Evolutionary conservation across 2,113 vertebrate species (phyloP), one percentile per base, ranked within the genome.

Genomic region (Peromyscus polionotus): DNA sequence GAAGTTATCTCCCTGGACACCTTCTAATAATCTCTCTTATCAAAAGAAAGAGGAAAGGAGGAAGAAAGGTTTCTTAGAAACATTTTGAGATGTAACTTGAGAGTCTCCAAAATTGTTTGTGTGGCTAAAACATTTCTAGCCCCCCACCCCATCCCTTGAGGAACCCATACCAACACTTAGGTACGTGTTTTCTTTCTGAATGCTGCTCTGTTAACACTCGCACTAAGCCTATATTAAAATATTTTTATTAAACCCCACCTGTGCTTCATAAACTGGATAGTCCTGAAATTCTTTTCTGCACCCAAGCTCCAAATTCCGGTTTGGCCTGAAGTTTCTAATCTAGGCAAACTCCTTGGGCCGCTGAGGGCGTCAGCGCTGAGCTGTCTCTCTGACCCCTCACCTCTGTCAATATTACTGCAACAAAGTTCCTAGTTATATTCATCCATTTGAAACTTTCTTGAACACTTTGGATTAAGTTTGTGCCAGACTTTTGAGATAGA

Each of bases 241-340:
- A 33, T 86, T 28, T 33, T 87, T 68, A 36, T 68, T 68, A 51
- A 87, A 68, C 42, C 10, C 28, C 63, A 68, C 63, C 84, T 51
- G 17, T 12, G 31, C 42, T 67, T 68, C 63, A 87, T 48, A 36
- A 87, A 87, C 84, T 68, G 84, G 84, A 67, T 51, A 68, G 31
- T 87, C 42, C 84, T 87, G 63, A 87, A 87, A 68, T 68, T 87
- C 63, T 68, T 87, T 87, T 68, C 42, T 87, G 84, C 17, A 51
- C 42, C 63, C 42, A 68, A 87, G 31, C 63, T 68, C 63, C 84
- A 87, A 87, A 87, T 87, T 48, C 84, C 63, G 42, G 63, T 87
- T 87, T 51, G 84, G 42, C 84, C 5, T 48, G 84, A 67, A 36
- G 42, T 68, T 68, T 68, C 31, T 51, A 87, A 87, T 51, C 10